Conservation (phyloP, 1,140 invertebrate species). For the Nixonia krombeini region DNA sequence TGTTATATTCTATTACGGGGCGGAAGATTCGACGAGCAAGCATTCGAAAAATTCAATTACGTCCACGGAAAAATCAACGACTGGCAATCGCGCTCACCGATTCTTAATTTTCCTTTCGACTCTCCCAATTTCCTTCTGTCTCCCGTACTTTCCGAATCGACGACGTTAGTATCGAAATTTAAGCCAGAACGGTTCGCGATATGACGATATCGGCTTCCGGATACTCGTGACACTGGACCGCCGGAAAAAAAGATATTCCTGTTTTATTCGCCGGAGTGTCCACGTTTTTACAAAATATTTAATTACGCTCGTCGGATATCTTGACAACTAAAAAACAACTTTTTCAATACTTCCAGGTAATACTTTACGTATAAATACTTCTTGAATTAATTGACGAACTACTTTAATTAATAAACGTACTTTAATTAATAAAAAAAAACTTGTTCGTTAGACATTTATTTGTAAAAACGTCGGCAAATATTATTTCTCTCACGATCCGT, state of each 20-base stretch:
- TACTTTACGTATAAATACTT: too few species aligned
- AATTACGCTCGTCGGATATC: too few species aligned
- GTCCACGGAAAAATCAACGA: conserved; percentile 24
- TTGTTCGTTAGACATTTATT: too few species aligned
- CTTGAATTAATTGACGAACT: too few species aligned
- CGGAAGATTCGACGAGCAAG: conserved; percentile 4
- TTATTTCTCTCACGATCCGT: too few species aligned
- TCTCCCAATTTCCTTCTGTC: conserved; percentile 35
- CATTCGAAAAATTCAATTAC: conserved; percentile 21
- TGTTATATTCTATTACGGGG: conserved; percentile 9
- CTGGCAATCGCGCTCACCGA: conserved; percentile 15
- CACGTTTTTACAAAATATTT: too few species aligned
- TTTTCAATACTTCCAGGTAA: too few species aligned
- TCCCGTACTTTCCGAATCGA: not conserved
- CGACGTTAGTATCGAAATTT: conserved; percentile 24
- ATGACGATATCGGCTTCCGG: conserved; percentile 26
- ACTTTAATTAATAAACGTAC: too few species aligned
- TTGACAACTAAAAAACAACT: too few species aligned
- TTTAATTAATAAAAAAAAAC: too few species aligned
- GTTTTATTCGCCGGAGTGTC: too few species aligned
- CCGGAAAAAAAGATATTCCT: conserved; percentile 25
- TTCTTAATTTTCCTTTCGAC: conserved; percentile 24
- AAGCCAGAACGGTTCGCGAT: conserved; percentile 32
- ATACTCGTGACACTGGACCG: conserved; percentile 7
- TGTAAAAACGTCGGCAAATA: too few species aligned